Evolutionary conservation across 2,113 vertebrate species (phyloP).

Genomic region (Megaceryle maxima): DNA sequence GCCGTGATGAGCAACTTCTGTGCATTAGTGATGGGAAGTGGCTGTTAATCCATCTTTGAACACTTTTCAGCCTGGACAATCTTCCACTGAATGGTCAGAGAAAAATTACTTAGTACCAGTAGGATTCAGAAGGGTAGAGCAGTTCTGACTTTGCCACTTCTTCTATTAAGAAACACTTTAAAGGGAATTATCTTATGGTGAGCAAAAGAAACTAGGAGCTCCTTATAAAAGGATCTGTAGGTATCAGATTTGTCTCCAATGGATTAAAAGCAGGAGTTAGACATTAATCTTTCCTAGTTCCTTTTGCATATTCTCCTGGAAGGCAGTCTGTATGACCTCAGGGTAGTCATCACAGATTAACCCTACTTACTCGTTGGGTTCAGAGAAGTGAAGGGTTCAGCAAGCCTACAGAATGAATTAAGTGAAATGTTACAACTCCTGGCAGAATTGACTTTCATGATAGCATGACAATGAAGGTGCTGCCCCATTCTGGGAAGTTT

Average conservation of each 20-base stretch:
- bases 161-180: background rate
- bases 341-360: background rate
- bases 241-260: background rate
- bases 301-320: background rate
- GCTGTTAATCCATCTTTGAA: background rate
- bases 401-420: background rate
- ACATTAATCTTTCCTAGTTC: background rate
- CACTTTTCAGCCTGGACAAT: background rate
- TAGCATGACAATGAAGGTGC: background rate
- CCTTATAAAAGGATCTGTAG: background rate
- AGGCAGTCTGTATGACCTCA: background rate
- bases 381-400: background rate
- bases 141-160: background rate
- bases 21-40: background rate
- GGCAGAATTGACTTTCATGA: background rate
- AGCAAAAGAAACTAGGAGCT: background rate
- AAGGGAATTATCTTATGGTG: background rate
- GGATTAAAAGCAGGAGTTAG: background rate
- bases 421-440: background rate
- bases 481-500: background rate
- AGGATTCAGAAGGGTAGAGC: background rate
- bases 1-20: background rate
- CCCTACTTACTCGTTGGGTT: background rate
- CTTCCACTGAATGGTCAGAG: background rate
- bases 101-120: background rate